Evolutionary conservation across 2,113 vertebrate species (phyloP).

Genomic region (Paracanthobrama guichenoti): DNA sequence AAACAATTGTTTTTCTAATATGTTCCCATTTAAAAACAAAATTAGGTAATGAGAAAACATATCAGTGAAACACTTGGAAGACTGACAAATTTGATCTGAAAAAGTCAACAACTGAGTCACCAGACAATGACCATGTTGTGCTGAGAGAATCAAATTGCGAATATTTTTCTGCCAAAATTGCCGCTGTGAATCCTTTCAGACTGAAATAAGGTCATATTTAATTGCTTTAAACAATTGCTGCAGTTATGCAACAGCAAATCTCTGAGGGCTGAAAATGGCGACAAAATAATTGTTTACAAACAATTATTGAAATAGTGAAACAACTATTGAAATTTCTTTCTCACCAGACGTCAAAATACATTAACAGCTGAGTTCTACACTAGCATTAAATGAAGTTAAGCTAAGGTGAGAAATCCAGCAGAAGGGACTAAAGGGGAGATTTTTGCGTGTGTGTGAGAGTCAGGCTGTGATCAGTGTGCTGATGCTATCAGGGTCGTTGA

Average conservation of each 20-base stretch:
- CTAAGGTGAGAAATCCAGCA: constrained; percentile 45
- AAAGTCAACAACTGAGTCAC: background rate
- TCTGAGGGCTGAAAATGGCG: background rate
- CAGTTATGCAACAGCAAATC: background rate
- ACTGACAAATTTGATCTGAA: background rate
- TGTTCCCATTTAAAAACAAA: background rate
- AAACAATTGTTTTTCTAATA: background rate
- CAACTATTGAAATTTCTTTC: background rate
- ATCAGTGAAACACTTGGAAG: background rate
- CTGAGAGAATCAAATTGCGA: background rate
- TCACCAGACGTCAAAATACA: constrained; percentile 17
- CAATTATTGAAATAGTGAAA: background rate
- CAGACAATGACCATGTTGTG: background rate
- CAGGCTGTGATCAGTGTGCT: constrained; percentile 43
- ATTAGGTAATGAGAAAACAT: background rate
- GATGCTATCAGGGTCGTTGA: constrained; percentile 38
- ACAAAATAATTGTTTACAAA: constrained; percentile 4
- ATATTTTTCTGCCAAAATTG: background rate
- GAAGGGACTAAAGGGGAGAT: constrained; percentile 40
- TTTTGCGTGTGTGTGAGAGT: constrained; percentile 46
- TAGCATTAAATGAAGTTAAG: constrained; percentile 13
- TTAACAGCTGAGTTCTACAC: constrained; percentile 18
- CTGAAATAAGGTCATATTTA: background rate
- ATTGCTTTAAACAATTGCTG: constrained; percentile 9
- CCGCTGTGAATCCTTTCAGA: background rate